Base-by-base conservation (phyloP, 2,797 vertebrate genomes). In the Morelia viridis region DNA sequence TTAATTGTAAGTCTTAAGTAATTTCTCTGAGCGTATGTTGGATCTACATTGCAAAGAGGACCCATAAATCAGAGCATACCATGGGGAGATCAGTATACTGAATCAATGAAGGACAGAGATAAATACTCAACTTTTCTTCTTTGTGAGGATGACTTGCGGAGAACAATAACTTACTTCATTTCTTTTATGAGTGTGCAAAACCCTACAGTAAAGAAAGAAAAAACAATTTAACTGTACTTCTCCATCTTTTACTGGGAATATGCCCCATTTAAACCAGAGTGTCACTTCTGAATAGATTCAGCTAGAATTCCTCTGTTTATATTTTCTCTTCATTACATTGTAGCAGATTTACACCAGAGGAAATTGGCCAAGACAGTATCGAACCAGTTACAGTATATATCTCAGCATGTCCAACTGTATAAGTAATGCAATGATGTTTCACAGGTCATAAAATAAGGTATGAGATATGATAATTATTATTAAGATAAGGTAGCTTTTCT, bases 311-410 rank as follows among this genome's bases (percentile, higher is more conserved):
- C 19, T 92, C 92, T 96, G 88, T 91, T 96, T 94, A 15, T 95
- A 96, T 92, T 58, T 93, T 64, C 94, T 95, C 46, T 19, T 95
- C 93, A 91, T 96, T 97, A 94, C 62, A 93, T 92, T 94, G 28
- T 89, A 95, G 94, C 56, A 62, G 96, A 91, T 96, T 97, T 97
- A 94, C 84, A 95, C 92, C 92, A 95, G 85, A 90, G 95, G 90
- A 95, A 65, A 92, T 28, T 50, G 24, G 95, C 93, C 95, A 94
- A 95, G 95, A 60, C 87, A 92, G 90, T 92, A 93, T 91, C 93
- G 86, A 95, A 95, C 35, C 89, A 86, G 85, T 50, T 46, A 58
- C n/a, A 88, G 92, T 86, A 88, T 1, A 62, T 76, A 93, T 94
- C 95, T 89, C 87, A 86, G 88, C 83, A 92, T 92, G 94, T 1